Conservation (phyloP, 1,140 invertebrate genomes). For the Cephus cinctus region DNA sequence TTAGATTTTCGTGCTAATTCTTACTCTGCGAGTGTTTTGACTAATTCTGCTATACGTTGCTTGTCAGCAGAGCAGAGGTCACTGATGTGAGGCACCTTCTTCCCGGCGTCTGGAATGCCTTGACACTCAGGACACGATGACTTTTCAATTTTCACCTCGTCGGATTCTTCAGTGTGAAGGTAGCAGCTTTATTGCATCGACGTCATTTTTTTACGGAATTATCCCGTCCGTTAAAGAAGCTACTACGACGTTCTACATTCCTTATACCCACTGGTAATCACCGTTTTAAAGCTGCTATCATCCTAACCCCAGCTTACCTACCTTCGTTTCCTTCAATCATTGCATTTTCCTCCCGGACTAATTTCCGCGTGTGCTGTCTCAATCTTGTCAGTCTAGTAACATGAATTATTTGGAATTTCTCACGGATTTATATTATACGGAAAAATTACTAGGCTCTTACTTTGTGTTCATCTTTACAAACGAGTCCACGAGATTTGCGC, state of each 20-base stretch:
- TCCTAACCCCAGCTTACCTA: not conserved
- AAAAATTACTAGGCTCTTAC: constrained; percentile 10
- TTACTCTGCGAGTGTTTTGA: constrained; percentile 33
- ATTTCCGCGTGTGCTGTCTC: constrained; percentile 9
- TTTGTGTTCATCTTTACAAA: constrained; percentile 14
- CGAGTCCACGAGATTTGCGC: constrained; percentile 5
- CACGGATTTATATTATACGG: not conserved
- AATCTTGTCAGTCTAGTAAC: constrained; percentile 19
- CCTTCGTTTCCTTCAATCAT: constrained; percentile 15
- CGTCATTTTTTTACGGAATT: no score
- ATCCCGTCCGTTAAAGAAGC: not conserved
- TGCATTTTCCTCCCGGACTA: constrained; percentile 15
- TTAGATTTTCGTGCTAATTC: not conserved
- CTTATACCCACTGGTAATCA: not conserved
- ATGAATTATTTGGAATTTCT: not conserved
- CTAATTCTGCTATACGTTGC: constrained; percentile 32
- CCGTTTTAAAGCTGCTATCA: not conserved
- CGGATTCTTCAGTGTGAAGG: constrained; percentile 22
- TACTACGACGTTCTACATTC: not conserved
- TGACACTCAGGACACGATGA: constrained; percentile 26
- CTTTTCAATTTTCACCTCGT: constrained; percentile 20
- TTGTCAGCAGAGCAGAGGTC: constrained; percentile 36
- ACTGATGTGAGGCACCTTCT: constrained; percentile 27
- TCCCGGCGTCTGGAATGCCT: constrained; percentile 16
- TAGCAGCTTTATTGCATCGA: no score